Percentiles rank a stretch among this genome's conserved stretches.
These are phyloP conservation scores for Campopleginae sp. DNA, from an alignment of 2,888 invertebrate species.

Conservation along the genomic window DNA sequence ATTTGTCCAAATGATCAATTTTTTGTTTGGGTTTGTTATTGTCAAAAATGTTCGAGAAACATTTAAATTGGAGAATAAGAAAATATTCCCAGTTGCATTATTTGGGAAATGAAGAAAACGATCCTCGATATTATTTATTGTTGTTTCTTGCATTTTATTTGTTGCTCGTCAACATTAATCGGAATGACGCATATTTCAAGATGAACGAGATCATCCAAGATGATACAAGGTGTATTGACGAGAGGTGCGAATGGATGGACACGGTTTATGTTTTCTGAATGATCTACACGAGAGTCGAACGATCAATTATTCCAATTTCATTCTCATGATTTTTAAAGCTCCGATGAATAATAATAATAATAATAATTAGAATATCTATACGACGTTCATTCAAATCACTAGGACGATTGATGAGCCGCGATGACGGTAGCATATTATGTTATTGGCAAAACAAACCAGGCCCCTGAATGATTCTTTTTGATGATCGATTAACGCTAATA, in stretches of 20 bases:
- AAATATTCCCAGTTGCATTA: too few relatives aligned
- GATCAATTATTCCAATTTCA: slow-evolving; percentile 49
- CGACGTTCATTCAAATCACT: slow-evolving; percentile 28
- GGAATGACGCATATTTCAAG: slow-evolving; percentile 42
- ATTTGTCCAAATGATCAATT: not conserved
- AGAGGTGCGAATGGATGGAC: slow-evolving; percentile 63
- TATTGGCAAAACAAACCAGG: slow-evolving; percentile 50
- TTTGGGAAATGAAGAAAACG: not conserved
- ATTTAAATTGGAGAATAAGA: not conserved
- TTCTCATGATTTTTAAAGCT: slow-evolving; percentile 53
- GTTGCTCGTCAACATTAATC: slow-evolving; percentile 41
- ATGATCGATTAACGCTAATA: slow-evolving; percentile 46
- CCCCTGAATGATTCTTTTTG: slow-evolving; percentile 44
- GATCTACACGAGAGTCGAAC: slow-evolving; percentile 61
- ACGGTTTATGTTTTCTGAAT: slow-evolving; percentile 50
- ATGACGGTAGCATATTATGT: slow-evolving; percentile 50
- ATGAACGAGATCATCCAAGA: slow-evolving; percentile 66
- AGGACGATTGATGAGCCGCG: slow-evolving; percentile 38
- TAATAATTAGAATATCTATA: slow-evolving; percentile 13
- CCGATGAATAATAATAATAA: slow-evolving; percentile 36
- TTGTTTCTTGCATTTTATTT: not conserved
- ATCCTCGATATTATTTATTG: not conserved
- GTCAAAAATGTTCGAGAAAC: not conserved
- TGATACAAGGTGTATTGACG: slow-evolving; percentile 61
- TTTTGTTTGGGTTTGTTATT: not conserved